Base-by-base conservation (phyloP, 2,797 vertebrate species). In the Monodelphis domestica region DNA sequence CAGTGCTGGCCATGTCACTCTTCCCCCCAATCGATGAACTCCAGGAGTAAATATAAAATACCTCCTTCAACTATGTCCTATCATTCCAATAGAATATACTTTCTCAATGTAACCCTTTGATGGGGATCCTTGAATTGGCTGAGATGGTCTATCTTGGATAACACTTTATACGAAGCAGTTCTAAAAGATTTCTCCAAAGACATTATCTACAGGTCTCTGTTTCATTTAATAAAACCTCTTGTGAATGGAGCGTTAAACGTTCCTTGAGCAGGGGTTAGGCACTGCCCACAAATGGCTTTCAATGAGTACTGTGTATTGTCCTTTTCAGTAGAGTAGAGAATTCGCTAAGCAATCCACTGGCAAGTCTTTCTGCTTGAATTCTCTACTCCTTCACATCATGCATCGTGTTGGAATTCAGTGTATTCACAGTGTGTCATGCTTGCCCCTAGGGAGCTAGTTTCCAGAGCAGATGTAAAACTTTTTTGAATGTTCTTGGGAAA, bases 401-500 rank as follows among this genome's bases (percentile, higher is more conserved):
- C 15, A 53, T 53, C 51, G 88, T 51, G 87, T 53, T 33, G 52
- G 50, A 53, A 33, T 21, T 53, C 52, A 51, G n/a, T 87, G 87
- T 87, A 70, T 70, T 38, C 15, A 70, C 59, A 70, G 59, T 10
- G 70, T 30, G 87, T 88, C 51, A 51, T 51, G 51, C 29, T 88
- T 51, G 87, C 15, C 87, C 50, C 87, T 6, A 53, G 52, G 52
- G 87, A 88, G 87, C 51, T n/a, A 53, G 87, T 88, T 88, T 88
- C 50, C 87, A 53, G 28, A 88, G 87, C 26, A 88, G 51, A 88
- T 53, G 30, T 50, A 88, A 29, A 88, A 53, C 87, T 88, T 29
- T 88, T 88, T 51, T 88, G 51, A 88, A 88, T 53, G 15, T 53
- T 78, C 70, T 45, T 88, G 87, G 52, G 87, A 88, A 88, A 88